These are phyloP conservation scores for Dysidea cf. avara DNA, from an alignment of 37 sponge, comb jelly and placozoan species.

Conservation along the genomic window DNA sequence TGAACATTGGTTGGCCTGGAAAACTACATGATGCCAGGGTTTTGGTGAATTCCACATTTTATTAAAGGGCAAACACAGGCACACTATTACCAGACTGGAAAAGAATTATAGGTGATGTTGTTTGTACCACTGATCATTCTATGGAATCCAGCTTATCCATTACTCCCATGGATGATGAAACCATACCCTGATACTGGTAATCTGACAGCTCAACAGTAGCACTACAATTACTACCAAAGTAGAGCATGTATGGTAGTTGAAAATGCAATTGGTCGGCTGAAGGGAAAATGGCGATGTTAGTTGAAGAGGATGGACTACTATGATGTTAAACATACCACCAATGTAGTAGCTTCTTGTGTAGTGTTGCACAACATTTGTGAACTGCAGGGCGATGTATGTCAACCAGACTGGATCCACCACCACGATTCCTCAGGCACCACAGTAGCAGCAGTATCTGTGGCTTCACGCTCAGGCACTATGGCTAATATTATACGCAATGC, in stretches of 20 bases:
- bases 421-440: too few relatives aligned
- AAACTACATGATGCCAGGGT: conserved; percentile 43
- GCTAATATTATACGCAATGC: too few relatives aligned
- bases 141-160: conserved; percentile 53
- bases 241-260: conserved; percentile 51
- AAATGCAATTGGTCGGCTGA: conserved; percentile 48
- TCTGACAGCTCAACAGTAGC: not conserved
- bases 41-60: conserved; percentile 21
- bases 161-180: conserved; percentile 46
- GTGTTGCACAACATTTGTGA: conserved; percentile 35
- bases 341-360: too few relatives aligned
- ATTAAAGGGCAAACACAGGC: conserved; percentile 1
- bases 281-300: conserved; percentile 45
- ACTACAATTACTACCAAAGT: conserved; percentile 39
- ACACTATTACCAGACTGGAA: conserved; percentile 20
- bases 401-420: conserved; percentile 15
- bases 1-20: conserved; percentile 38
- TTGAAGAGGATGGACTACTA: conserved; percentile 20
- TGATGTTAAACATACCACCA: too few relatives aligned
- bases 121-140: conserved; percentile 30
- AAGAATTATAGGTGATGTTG: not conserved
- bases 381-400: conserved; percentile 13
- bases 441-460: too few relatives aligned
- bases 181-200: conserved; percentile 24
- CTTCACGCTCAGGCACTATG: too few relatives aligned